Evolutionary conservation across 53 echinoderm and acorn worm genomes (phyloP), one percentile per base, ranked within the genome.

Genomic region (Glandiceps talaboti): DNA sequence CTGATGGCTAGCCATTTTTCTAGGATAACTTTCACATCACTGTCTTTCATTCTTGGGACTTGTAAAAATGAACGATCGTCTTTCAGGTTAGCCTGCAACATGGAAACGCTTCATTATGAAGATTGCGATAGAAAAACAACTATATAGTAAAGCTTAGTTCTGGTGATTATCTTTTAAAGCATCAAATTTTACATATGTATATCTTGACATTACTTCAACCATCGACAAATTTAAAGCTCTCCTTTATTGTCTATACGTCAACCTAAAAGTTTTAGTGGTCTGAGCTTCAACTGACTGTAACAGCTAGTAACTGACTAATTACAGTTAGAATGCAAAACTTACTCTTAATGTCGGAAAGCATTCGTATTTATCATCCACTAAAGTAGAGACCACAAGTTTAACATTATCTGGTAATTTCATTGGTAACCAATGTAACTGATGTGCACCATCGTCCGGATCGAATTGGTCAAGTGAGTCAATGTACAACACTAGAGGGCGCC

Each of bases 351-450:
- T 45, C 20, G 64, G 64, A 45, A 12, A 45, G 20, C 64, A 45
- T 45, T 45, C 64, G 64, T 45, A 45, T 20, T 45, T 45, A 20
- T 45, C 64, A 20, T 45, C 64, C 64, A 45, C 64, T 26, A 87
- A 73, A 1, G 83, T 87, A 27, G 87, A 87, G 14, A 83, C 83
- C 0, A 87, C 76, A 14, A 87, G 76, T 27, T 79, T 79, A 31
- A 80, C 83, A 77, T 87, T 30, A 10, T 32, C 33, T 0, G 87
- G 87, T 27, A 83, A 32, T 0, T 31, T 32, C 76, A 75, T 87
- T n/a, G 87, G 87, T 28, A 87, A 75, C 87, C 87, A 87, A 14
- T 73, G 79, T 83, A 87, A 31, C 28, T 79, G 76, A 83, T 87
- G 83, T 28, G 87, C 87, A 1, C 83, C 87, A 28, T 87, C 33